Evolutionary conservation across 2,888 invertebrate species (phyloP).

Genomic region (Drosophila setosimentum): DNA sequence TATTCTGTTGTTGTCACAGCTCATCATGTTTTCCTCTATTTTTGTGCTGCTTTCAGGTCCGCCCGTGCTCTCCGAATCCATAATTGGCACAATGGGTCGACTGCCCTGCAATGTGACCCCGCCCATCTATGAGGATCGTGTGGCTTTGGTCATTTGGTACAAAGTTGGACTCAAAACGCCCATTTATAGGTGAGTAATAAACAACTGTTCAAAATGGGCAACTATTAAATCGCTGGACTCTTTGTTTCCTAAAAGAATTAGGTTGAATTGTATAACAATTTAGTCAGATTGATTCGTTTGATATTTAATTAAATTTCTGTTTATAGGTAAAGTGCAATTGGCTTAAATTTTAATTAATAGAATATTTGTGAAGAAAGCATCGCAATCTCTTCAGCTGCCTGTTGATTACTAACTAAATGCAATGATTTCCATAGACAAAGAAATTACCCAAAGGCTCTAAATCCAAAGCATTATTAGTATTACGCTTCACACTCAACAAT

Average conservation of each 20-base stretch:
- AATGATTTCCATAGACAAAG: background rate
- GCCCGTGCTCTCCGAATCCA: conserved; percentile 84
- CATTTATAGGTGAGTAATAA: conserved; percentile 84
- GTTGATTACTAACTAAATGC: background rate
- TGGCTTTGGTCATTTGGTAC: conserved; percentile 85
- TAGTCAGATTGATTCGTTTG: background rate
- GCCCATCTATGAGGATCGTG: conserved; percentile 84
- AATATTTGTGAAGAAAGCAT: background rate
- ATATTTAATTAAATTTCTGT: background rate
- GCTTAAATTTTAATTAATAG: background rate
- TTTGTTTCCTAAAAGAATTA: background rate
- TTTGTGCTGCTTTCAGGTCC: conserved; percentile 80
- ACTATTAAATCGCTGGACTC: background rate
- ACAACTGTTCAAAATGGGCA: background rate
- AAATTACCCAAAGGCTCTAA: background rate
- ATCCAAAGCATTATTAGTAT: background rate
- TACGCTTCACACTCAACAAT: background rate
- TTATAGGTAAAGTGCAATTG: background rate
- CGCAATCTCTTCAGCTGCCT: background rate
- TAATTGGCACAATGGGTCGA: conserved; percentile 84
- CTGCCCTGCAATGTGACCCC: conserved; percentile 85
- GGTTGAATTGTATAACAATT: background rate
- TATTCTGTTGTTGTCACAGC: conserved; percentile 45
- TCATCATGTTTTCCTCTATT: conserved; percentile 49
- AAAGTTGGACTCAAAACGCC: conserved; percentile 85